Percentiles rank a stretch among this genome's conserved stretches.
phyloP scores from a whole-genome alignment of 2,797 vertebrate genomes.

The Phalanger gymnotis region DNA sequence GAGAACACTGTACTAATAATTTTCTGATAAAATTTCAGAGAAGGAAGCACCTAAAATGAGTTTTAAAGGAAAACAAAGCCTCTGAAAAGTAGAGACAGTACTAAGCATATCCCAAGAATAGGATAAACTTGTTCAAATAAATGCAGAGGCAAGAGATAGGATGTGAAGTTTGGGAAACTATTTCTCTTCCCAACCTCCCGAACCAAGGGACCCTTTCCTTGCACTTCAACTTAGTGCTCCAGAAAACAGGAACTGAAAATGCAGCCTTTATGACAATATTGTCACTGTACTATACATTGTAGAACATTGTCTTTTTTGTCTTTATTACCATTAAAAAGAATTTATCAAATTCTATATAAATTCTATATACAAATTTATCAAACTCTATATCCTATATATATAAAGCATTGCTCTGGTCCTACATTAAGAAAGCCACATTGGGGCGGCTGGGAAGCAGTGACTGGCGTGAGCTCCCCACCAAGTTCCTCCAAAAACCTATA shows the following conservation, averaged over 20 bases:
- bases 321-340: slow-evolving; percentile 48
- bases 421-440: too few relatives aligned
- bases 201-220: not conserved
- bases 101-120: not conserved
- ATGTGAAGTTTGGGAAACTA: not conserved
- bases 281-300: slow-evolving; percentile 22
- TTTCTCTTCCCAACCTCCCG: not conserved
- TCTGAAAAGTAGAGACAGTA: not conserved
- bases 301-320: not conserved
- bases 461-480: too few relatives aligned
- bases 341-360: not conserved
- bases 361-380: too few relatives aligned
- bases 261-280: not conserved
- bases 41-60: too few relatives aligned
- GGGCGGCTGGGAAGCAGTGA: too few relatives aligned
- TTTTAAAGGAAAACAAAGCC: too few relatives aligned
- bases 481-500: too few relatives aligned
- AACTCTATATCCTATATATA: too few relatives aligned
- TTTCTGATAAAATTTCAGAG: too few relatives aligned
- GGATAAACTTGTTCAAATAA: not conserved
- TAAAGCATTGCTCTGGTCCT: too few relatives aligned
- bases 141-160: not conserved
- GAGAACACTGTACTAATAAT: not conserved
- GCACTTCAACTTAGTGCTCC: slow-evolving; percentile 2
- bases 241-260: not conserved